These are phyloP conservation scores for Biston betularia DNA, from an alignment of 2,888 invertebrate species.

Conservation along the genomic window DNA sequence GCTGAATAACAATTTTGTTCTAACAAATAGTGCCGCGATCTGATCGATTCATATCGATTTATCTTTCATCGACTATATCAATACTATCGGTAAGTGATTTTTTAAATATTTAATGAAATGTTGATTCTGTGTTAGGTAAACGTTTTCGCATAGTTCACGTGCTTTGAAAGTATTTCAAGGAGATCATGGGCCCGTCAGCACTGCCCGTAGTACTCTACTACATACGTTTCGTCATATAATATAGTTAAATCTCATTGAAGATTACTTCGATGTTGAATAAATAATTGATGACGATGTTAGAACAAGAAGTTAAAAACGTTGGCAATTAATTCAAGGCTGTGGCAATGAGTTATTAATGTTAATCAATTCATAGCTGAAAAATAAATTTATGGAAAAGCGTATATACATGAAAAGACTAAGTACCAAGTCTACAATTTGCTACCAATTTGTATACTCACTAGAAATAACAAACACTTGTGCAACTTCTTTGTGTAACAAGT, in stretches of 20 bases:
- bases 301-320: slow-evolving; percentile 22
- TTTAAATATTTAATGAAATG: slow-evolving; percentile 63
- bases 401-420: no score
- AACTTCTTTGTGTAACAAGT: slow-evolving; percentile 21
- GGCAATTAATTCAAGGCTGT: slow-evolving; percentile 26
- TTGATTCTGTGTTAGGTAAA: slow-evolving; percentile 71
- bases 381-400: no score
- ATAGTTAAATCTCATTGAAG: slow-evolving; percentile 33
- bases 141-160: slow-evolving; percentile 80
- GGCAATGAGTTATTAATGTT: slow-evolving; percentile 13
- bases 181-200: slow-evolving; percentile 63
- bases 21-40: slow-evolving; percentile 47
- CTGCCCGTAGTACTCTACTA: slow-evolving; percentile 59
- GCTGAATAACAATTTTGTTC: slow-evolving; percentile 29
- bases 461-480: slow-evolving; percentile 11
- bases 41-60: slow-evolving; percentile 25
- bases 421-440: no score
- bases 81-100: slow-evolving; percentile 68
- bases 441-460: not conserved
- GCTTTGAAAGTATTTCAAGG: slow-evolving; percentile 86
- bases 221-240: slow-evolving; percentile 49
- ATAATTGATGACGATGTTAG: slow-evolving; percentile 28
- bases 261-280: slow-evolving; percentile 21
- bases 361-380: not conserved
- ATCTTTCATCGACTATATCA: slow-evolving; percentile 32